Evolutionary conservation across 2,888 invertebrate species (phyloP).

Genomic region (Leptarthrus brevirostris): DNA sequence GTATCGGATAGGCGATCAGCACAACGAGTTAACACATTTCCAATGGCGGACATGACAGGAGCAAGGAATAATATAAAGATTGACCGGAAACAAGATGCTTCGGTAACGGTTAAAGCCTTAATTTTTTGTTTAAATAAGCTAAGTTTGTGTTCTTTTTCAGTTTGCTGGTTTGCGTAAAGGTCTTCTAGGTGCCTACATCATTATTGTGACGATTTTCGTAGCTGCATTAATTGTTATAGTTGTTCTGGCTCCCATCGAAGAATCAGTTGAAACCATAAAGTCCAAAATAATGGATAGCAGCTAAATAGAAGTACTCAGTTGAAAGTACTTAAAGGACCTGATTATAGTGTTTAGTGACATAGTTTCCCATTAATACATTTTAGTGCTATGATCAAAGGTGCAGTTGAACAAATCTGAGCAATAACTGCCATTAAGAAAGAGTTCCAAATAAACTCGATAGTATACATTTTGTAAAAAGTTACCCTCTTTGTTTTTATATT

Average conservation of each 20-base stretch:
- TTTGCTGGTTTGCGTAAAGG: conserved; percentile 81
- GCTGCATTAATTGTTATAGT: conserved; percentile 80
- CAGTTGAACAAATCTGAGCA: too few species aligned
- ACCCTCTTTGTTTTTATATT: too few species aligned
- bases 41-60: conserved; percentile 83
- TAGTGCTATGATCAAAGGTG: too few species aligned
- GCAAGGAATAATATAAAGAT: conserved; percentile 73
- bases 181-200: conserved; percentile 81
- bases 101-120: conserved; percentile 71
- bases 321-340: too few species aligned
- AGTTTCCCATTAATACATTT: too few species aligned
- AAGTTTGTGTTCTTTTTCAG: conserved; percentile 66
- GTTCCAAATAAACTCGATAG: too few species aligned
- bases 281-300: conserved; percentile 49
- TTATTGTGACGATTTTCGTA: conserved; percentile 77
- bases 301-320: neutral
- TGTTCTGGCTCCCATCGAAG: conserved; percentile 79
- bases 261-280: conserved; percentile 67
- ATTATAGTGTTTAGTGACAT: too few species aligned
- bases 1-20: conserved; percentile 79
- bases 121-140: neutral
- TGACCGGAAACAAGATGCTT: conserved; percentile 81
- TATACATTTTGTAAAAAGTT: too few species aligned
- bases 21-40: conserved; percentile 82
- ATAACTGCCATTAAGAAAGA: too few species aligned